These are phyloP conservation scores for Pseudocheirus occidentalis DNA, from an alignment of 2,797 vertebrate genomes.

Conservation along the genomic window DNA sequence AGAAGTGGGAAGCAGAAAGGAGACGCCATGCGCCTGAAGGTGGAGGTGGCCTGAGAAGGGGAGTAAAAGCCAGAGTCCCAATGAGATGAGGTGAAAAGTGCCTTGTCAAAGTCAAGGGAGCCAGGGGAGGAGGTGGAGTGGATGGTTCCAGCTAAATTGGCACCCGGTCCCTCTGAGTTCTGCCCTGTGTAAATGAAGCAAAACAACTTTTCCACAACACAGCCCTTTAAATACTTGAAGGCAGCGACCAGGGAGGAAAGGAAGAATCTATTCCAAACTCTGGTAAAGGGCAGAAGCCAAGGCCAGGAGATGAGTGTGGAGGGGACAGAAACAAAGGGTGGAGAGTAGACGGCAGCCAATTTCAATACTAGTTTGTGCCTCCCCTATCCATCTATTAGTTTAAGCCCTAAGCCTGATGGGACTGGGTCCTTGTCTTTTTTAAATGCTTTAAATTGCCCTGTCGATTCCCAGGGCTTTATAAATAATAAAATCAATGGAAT, in stretches of 20 bases:
- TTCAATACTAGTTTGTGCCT: slow-evolving; percentile 33
- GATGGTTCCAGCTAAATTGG: neutral
- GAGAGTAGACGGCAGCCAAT: neutral
- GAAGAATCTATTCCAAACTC: neutral
- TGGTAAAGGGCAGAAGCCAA: neutral
- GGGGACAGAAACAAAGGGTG: neutral
- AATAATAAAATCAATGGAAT: slow-evolving; percentile 36
- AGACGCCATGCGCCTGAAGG: neutral
- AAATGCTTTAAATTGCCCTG: slow-evolving; percentile 29
- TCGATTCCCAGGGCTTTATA: slow-evolving; percentile 18
- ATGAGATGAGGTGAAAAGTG: neutral
- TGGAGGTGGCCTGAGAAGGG: neutral
- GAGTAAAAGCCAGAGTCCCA: neutral
- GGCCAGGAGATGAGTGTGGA: neutral
- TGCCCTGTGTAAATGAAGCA: neutral
- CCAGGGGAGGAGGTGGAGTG: neutral
- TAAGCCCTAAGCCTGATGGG: slow-evolving; percentile 15
- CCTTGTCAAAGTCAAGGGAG: neutral
- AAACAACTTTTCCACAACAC: neutral
- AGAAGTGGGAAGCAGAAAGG: neutral
- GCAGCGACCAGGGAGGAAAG: neutral
- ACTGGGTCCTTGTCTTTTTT: slow-evolving; percentile 14
- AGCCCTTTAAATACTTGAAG: neutral
- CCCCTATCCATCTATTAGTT: neutral
- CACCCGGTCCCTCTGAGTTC: neutral